These are phyloP conservation scores for Lithophane semibrunnea DNA, from an alignment of 2,888 invertebrate genomes.

Conservation along the genomic window DNA sequence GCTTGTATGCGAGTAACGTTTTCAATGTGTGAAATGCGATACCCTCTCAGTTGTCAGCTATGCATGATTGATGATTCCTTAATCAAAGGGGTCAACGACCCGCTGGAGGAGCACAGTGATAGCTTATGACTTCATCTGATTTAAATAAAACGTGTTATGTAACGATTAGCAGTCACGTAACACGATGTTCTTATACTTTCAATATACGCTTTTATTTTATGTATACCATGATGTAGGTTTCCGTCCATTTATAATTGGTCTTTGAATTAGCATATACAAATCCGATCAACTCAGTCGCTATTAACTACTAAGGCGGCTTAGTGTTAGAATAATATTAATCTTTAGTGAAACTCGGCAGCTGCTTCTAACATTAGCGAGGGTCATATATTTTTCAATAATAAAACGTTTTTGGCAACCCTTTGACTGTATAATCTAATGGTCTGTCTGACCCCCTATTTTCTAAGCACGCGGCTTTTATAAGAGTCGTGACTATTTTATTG, in stretches of 20 bases:
- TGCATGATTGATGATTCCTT: conserved; percentile 88
- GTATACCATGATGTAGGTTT: conserved; percentile 32
- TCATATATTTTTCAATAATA: conserved; percentile 79
- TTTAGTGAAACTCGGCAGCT: conserved; percentile 79
- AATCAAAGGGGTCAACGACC: conserved; percentile 86
- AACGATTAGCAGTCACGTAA: conserved; percentile 67
- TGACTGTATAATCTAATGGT: conserved; percentile 78
- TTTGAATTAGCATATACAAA: conserved; percentile 79
- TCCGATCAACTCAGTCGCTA: conserved; percentile 76
- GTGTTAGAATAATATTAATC: conserved; percentile 86
- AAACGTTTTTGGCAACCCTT: conserved; percentile 88
- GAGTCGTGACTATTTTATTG: conserved; percentile 72
- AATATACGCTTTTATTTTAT: conserved; percentile 23
- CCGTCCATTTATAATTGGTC: conserved; percentile 54
- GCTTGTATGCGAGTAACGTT: conserved; percentile 69
- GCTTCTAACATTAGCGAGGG: conserved; percentile 79
- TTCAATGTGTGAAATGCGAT: conserved; percentile 83
- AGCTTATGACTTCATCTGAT: conserved; percentile 82
- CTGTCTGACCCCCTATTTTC: conserved; percentile 77
- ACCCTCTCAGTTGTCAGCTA: conserved; percentile 78
- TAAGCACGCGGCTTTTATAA: conserved; percentile 75
- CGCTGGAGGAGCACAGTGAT: conserved; percentile 72
- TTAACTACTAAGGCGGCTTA: conserved; percentile 71
- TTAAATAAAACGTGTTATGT: conserved; percentile 76
- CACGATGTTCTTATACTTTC: conserved; percentile 51